A percentile compares a stretch with the other conserved stretches of the same genome.
Evolutionary conservation across 2,113 vertebrate species (phyloP).

Genomic region (Microcebus ravelobensis): DNA sequence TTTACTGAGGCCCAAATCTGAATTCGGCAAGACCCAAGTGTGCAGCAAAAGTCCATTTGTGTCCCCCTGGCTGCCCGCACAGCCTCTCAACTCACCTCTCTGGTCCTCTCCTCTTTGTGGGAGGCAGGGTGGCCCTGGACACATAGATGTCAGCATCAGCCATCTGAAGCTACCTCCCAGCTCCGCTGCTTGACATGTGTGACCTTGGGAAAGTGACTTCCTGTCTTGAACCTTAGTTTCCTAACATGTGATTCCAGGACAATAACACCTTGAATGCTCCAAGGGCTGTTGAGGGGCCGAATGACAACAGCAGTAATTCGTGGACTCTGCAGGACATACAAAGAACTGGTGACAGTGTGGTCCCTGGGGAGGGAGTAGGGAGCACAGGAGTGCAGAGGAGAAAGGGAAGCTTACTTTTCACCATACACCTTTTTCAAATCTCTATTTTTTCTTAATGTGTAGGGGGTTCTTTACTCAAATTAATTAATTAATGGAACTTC

Average conservation of each 20-base stretch:
- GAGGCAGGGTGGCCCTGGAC: background rate
- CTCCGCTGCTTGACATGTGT: background rate
- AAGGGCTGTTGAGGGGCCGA: background rate
- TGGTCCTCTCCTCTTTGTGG: background rate
- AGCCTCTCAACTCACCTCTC: background rate
- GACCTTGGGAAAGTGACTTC: background rate
- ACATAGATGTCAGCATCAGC: background rate
- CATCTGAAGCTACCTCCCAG: background rate
- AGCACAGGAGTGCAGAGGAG: background rate
- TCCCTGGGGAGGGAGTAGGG: background rate
- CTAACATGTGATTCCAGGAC: background rate
- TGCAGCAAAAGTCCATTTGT: background rate
- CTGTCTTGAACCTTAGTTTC: slow-evolving; percentile 7
- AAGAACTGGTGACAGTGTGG: background rate
- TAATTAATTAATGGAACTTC: slow-evolving; percentile 7
- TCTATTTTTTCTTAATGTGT: background rate
- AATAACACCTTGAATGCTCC: background rate
- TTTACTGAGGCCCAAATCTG: background rate
- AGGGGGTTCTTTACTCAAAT: background rate
- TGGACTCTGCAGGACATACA: background rate
- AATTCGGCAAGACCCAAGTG: background rate
- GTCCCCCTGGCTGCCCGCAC: too few species aligned
- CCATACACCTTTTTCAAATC: background rate
- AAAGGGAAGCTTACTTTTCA: background rate
- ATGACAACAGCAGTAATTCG: background rate